phyloP scores from a whole-genome alignment of 2,797 vertebrate species.

The Hoplostethus mediterraneus region DNA sequence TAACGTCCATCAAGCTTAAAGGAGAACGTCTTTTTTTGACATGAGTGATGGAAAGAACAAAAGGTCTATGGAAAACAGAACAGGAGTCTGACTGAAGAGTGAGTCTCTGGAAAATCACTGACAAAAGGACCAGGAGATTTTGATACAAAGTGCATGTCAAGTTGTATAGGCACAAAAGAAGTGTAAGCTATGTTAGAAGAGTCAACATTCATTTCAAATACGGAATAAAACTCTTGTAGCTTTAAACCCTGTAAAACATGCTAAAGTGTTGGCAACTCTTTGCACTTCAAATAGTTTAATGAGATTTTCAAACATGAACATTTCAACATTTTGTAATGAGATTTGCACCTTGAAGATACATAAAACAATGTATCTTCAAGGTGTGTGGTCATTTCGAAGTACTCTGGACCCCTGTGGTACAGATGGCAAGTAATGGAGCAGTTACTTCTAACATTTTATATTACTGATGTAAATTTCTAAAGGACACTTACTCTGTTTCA shows the following conservation, averaged over 20 bases:
- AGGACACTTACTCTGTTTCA: too few relatives aligned
- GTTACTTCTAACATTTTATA: too few relatives aligned
- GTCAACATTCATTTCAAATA: too few relatives aligned
- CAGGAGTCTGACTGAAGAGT: neutral
- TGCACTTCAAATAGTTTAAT: neutral
- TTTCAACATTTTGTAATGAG: too few relatives aligned
- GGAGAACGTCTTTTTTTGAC: neutral
- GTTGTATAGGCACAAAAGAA: neutral
- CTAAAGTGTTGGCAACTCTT: neutral
- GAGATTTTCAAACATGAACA: neutral
- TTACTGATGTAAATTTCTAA: too few relatives aligned
- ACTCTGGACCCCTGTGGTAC: too few relatives aligned
- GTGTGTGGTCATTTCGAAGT: too few relatives aligned
- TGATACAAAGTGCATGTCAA: neutral
- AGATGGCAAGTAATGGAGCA: too few relatives aligned
- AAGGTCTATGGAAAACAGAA: neutral
- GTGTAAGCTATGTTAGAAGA: neutral
- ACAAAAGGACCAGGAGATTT: neutral
- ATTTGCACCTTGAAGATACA: too few relatives aligned
- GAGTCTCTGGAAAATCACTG: neutral
- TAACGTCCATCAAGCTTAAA: constrained; percentile 30
- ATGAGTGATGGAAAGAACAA: constrained; percentile 16
- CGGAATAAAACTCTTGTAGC: too few relatives aligned
- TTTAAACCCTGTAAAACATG: too few relatives aligned
- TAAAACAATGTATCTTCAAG: too few relatives aligned